Base-by-base conservation (phyloP, 64 coral and sea anemone genomes). In the Actinia equina region DNA sequence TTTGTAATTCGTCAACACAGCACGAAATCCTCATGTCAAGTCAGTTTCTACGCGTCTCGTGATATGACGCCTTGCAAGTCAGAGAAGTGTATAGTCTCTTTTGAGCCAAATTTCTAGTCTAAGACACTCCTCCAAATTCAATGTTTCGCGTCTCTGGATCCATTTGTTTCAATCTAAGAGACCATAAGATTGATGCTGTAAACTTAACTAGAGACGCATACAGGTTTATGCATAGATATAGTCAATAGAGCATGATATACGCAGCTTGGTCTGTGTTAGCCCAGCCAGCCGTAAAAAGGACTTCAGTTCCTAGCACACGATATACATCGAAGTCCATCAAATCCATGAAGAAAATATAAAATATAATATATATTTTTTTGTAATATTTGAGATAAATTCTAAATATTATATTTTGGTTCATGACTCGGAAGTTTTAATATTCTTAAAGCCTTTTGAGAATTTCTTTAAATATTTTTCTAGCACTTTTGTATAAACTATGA, bases 81-180 rank as follows among this genome's bases (percentile, higher is more conserved):
- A n/a, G n/a, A n/a, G n/a, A n/a, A n/a, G n/a, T 49, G 45, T 49
- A 7, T 49, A 4, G 45, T 2, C 45, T 49, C 45, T 2, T 4
- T 49, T 49, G 45, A 49, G 7, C 45, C 45, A 49, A 7, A n/a
- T n/a, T n/a, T n/a, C 41, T 37, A 10, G 5, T 30, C 69, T 26
- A 74, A 30, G 69, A 13, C 69, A 74, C 69, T 74, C 69, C 69
- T 74, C 13, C 11, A 56, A 56, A 6, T 4, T 4, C 7, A 74
- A 74, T n/a, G 69, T 74, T 74, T 74, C 69, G 69, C 69, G 69
- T 74, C 69, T 74, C n/a, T 74, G 69, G n/a, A 30, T 41, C 69
- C 69, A 74, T 74, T 74, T 74, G 69, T 74, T 74, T 74, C n/a
- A n/a, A 74, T 30, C 1, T 37, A 14, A 7, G 69, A 30, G 61